Percentiles rank a stretch among this genome's conserved stretches.
Conservation (phyloP, 2,888 invertebrate genomes). For the Ypsolopha scabrella region DNA sequence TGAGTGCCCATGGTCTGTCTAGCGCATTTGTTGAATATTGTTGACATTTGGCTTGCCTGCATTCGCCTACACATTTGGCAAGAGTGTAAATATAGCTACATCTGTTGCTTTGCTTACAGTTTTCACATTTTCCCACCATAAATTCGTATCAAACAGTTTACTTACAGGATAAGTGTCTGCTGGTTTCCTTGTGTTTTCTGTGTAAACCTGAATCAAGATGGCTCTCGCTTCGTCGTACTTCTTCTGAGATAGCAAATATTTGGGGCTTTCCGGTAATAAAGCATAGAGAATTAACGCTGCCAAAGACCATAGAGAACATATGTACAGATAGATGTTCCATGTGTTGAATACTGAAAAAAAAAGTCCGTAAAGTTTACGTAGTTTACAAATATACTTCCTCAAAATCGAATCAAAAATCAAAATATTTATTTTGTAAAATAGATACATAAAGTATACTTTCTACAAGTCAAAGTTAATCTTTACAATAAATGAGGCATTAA, state of each 20-base stretch:
- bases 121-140: background rate
- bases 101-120: too few relatives aligned
- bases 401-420: background rate
- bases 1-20: too few relatives aligned
- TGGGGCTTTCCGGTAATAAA: slow-evolving; percentile 46
- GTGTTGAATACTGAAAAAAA: slow-evolving; percentile 40
- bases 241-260: slow-evolving; percentile 38
- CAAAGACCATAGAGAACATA: slow-evolving; percentile 40
- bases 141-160: background rate
- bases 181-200: slow-evolving; percentile 37
- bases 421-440: too few relatives aligned
- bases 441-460: too few relatives aligned
- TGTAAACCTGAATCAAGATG: slow-evolving; percentile 36
- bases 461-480: too few relatives aligned
- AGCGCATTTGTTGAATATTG: too few relatives aligned
- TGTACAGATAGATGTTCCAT: slow-evolving; percentile 48
- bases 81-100: too few relatives aligned
- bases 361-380: background rate
- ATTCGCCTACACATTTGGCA: too few relatives aligned
- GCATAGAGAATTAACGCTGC: slow-evolving; percentile 29
- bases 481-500: too few relatives aligned
- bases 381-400: too few relatives aligned
- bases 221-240: slow-evolving; percentile 39
- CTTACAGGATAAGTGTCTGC: slow-evolving; percentile 42
- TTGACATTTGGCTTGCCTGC: too few relatives aligned